Percentiles rank a stretch among this genome's conserved stretches.
Evolutionary conservation across 2,888 invertebrate genomes (phyloP).

Genomic region (Athalia circularis): DNA sequence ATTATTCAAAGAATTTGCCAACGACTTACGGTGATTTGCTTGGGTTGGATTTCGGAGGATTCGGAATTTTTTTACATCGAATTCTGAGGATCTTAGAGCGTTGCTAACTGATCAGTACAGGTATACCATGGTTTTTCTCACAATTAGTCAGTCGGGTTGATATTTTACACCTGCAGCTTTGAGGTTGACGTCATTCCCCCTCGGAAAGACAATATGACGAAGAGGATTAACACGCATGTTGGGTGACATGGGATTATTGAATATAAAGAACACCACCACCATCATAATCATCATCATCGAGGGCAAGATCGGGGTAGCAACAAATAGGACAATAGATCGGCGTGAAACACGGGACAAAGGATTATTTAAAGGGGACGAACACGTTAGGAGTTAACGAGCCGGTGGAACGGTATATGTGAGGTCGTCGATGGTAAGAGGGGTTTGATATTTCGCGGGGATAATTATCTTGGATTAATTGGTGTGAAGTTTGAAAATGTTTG

Average conservation of each 20-base stretch:
- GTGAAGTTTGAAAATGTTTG: background rate
- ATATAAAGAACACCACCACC: background rate
- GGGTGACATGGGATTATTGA: background rate
- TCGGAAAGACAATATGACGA: no score
- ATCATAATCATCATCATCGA: background rate
- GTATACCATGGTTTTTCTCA: no score
- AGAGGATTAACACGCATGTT: no score
- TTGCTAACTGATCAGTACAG: no score
- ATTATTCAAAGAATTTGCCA: no score
- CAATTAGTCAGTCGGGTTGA: no score
- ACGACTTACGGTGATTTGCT: no score
- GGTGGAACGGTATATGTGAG: background rate
- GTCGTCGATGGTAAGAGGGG: background rate
- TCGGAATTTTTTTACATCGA: no score
- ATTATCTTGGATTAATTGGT: background rate
- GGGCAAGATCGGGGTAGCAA: slow-evolving; percentile 30
- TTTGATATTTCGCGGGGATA: background rate
- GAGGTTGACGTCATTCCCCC: no score
- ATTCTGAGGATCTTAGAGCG: no score
- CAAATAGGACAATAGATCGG: slow-evolving; percentile 24
- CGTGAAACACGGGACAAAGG: slow-evolving; percentile 16
- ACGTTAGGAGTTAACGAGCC: background rate
- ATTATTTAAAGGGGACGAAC: background rate
- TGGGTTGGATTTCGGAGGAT: no score
- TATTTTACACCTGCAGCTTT: no score